A percentile compares a stretch with the other conserved stretches of the same genome.
Conservation (phyloP, 1,140 invertebrate species). For the Sinella curviseta region DNA sequence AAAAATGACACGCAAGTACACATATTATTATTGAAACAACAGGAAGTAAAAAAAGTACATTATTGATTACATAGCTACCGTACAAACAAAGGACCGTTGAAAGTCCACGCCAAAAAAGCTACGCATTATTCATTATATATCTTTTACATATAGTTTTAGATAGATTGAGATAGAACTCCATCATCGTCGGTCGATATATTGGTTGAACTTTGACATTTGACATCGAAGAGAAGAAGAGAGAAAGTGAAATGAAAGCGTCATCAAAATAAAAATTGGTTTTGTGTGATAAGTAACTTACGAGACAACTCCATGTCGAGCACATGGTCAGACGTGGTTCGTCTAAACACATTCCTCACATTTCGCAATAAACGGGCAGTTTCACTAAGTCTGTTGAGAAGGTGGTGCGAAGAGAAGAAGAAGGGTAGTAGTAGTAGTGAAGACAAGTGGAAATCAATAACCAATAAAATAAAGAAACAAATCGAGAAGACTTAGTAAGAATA, state of each 20-base stretch:
- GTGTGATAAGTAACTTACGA: constrained; percentile 70
- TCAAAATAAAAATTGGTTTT: not conserved
- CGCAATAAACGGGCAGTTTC: constrained; percentile 91
- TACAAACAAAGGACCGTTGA: no score
- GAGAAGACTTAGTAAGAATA: not conserved
- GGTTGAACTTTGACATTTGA: no score
- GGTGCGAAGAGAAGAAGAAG: no score
- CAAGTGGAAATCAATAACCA: constrained; percentile 27
- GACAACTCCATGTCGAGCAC: constrained; percentile 82
- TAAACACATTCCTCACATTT: constrained; percentile 88
- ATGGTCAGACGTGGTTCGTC: constrained; percentile 71
- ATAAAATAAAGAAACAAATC: constrained; percentile 23
- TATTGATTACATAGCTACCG: no score
- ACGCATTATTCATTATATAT: no score
- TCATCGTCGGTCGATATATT: no score
- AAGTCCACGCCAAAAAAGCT: no score
- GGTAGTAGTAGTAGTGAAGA: not conserved
- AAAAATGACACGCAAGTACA: no score
- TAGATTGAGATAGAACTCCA: no score
- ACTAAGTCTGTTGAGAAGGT: constrained; percentile 69
- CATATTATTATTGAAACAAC: no score
- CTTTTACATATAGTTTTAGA: no score
- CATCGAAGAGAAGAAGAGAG: not conserved
- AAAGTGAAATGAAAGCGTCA: not conserved
- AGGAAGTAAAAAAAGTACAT: no score